Conservation (phyloP, 2,888 invertebrate species). For the Drosophila multiciliata region DNA sequence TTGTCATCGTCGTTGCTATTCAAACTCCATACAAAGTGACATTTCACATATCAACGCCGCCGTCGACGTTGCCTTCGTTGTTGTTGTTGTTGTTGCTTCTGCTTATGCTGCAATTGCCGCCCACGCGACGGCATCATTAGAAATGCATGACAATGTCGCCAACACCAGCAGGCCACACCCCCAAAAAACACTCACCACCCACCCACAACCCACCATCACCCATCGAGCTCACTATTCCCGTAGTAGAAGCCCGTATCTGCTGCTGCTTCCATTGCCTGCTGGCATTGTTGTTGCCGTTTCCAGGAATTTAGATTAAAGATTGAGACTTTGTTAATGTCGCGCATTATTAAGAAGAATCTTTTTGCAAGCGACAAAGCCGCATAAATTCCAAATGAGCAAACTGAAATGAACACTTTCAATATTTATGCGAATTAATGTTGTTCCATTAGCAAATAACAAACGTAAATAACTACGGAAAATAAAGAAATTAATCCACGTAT, state of each 20-base stretch:
- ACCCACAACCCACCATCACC: background rate
- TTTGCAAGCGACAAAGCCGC: constrained; percentile 33
- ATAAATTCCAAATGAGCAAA: constrained; percentile 65
- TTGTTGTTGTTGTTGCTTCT: constrained; percentile 3
- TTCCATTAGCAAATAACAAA: constrained; percentile 1
- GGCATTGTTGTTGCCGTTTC: constrained; percentile 50
- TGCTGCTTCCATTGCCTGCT: constrained; percentile 7
- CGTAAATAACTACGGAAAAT: background rate
- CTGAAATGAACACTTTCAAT: constrained; percentile 66
- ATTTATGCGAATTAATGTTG: constrained; percentile 51
- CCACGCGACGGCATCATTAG: constrained; percentile 75
- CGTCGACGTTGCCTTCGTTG: background rate
- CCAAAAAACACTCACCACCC: background rate
- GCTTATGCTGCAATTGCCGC: constrained; percentile 25
- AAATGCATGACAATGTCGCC: constrained; percentile 80
- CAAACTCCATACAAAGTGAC: constrained; percentile 77
- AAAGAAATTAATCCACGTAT: background rate
- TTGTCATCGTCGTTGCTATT: constrained; percentile 73
- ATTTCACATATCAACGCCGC: constrained; percentile 77
- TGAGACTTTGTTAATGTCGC: constrained; percentile 80
- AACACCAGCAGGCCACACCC: constrained; percentile 17
- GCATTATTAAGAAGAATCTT: constrained; percentile 77
- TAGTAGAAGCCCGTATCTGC: constrained; percentile 14
- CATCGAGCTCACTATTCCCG: constrained; percentile 1
- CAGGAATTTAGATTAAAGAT: constrained; percentile 81